Conservation (phyloP, 2,797 vertebrate genomes). For the Nasua narica region DNA sequence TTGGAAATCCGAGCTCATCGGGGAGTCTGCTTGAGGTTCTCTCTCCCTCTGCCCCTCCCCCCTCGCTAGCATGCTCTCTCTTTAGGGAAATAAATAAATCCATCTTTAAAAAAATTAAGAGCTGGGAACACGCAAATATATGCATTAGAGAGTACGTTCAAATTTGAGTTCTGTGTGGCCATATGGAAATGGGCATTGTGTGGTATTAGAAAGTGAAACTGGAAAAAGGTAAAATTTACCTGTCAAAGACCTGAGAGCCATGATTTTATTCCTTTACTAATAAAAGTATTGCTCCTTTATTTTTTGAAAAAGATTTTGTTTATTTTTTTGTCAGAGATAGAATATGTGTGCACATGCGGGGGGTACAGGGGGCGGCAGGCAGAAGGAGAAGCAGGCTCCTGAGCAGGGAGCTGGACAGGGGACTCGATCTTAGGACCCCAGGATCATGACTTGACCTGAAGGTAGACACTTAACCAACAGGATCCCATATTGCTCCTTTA, state of each 20-base stretch:
- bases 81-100: not conserved
- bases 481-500: not conserved
- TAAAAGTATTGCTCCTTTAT: not conserved
- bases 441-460: not conserved
- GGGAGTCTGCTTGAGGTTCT: not conserved
- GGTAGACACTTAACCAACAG: not conserved
- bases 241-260: not conserved
- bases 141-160: not conserved
- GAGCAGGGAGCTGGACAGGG: not conserved
- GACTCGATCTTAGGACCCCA: not conserved
- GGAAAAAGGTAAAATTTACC: not conserved
- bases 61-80: not conserved
- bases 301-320: not conserved
- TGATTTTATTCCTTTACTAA: not conserved
- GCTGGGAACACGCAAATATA: not conserved
- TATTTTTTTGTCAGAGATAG: not conserved
- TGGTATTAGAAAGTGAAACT: not conserved
- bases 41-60: not conserved
- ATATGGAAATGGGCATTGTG: not conserved
- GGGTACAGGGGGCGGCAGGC: not conserved
- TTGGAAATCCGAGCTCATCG: not conserved
- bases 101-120: not conserved
- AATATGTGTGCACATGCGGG: rapidly evolving
- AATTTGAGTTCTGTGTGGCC: not conserved
- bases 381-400: not conserved